phyloP scores from a whole-genome alignment of 2,797 vertebrate genomes.

The Chromis chromis region DNA sequence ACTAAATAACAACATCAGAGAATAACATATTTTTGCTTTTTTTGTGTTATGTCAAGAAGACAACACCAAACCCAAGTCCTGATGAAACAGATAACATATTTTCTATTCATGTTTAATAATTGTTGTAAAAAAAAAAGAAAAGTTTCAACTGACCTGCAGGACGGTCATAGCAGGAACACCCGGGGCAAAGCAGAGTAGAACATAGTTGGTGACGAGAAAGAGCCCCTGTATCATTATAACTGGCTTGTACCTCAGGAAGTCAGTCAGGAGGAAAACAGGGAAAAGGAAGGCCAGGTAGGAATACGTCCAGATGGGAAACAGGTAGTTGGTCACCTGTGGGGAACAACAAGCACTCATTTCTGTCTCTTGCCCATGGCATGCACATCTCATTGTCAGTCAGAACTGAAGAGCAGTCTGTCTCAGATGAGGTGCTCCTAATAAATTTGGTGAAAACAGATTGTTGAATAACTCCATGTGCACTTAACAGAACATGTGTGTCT shows the following conservation, averaged over 20 bases:
- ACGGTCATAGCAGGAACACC: conserved; percentile 77
- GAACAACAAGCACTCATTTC: conserved; percentile 18
- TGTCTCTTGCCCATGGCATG: neutral
- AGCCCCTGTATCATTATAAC: conserved; percentile 80
- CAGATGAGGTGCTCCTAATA: neutral
- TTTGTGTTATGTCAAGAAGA: neutral
- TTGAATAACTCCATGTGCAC: neutral
- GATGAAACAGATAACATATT: neutral
- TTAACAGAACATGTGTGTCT: neutral
- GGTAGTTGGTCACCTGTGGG: conserved; percentile 81
- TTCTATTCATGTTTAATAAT: neutral
- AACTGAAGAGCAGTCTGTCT: neutral
- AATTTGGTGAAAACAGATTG: no score
- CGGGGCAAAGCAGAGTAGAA: conserved; percentile 79
- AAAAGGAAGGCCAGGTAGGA: conserved; percentile 83
- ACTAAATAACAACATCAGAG: neutral
- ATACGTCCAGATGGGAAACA: conserved; percentile 87
- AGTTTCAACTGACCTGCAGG: conserved; percentile 76
- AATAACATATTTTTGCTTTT: neutral
- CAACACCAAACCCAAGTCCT: neutral
- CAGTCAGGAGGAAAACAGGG: conserved; percentile 83
- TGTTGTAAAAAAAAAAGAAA: neutral
- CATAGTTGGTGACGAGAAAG: conserved; percentile 78
- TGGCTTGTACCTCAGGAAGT: conserved; percentile 83
- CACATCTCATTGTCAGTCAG: neutral